phyloP scores from a whole-genome alignment of 2,113 vertebrate species.

The Myiozetetes cayanensis region DNA sequence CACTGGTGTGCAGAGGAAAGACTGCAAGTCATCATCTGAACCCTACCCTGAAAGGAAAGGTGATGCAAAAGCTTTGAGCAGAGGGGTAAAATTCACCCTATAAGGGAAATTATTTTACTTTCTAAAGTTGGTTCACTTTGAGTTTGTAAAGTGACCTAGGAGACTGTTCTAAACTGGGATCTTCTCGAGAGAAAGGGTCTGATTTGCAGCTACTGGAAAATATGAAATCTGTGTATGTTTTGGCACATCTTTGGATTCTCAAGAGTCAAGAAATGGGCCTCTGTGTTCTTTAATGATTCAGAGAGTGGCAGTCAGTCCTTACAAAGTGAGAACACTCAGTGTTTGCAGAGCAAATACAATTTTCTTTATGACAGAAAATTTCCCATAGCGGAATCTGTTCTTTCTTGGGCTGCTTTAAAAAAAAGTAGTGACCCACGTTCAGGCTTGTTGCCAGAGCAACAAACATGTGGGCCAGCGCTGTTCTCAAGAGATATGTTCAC shows the following conservation, averaged over 20 bases:
- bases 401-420: slow-evolving; percentile 3
- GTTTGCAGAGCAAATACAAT: slow-evolving; percentile 41
- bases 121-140: slow-evolving; percentile 7
- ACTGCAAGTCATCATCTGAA: neutral
- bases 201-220: slow-evolving; percentile 66
- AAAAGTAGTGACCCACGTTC: neutral
- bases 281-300: slow-evolving; percentile 53
- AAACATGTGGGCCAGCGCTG: neutral
- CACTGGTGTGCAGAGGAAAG: neutral
- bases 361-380: slow-evolving; percentile 55
- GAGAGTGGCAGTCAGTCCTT: slow-evolving; percentile 30
- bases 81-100: neutral
- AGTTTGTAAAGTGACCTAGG: slow-evolving; percentile 17
- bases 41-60: neutral
- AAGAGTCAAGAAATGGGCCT: neutral
- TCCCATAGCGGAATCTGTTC: slow-evolving; percentile 33
- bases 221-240: slow-evolving; percentile 63
- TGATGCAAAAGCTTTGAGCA: neutral
- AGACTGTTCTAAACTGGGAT: slow-evolving; percentile 46
- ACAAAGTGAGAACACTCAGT: slow-evolving; percentile 46
- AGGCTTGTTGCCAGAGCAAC: slow-evolving; percentile 37
- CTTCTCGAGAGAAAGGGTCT: slow-evolving; percentile 44
- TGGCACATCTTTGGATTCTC: slow-evolving; percentile 56
- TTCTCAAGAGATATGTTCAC: neutral
- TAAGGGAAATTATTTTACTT: slow-evolving; percentile 23